Evolutionary conservation across 2,888 invertebrate species (phyloP).

Genomic region (Parnassius glacialis): DNA sequence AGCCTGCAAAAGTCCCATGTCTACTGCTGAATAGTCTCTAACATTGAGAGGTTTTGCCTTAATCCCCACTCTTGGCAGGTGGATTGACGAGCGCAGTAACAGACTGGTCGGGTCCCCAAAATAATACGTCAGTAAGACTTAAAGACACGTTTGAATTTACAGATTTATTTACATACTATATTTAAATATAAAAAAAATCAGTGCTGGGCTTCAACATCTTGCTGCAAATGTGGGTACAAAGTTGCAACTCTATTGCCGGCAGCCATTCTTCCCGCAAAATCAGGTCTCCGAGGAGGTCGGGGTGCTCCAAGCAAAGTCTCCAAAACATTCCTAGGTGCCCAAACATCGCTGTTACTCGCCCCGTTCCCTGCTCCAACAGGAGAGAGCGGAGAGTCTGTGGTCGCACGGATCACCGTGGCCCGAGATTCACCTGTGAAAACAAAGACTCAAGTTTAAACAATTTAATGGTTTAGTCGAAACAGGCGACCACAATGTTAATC

Average conservation of each 20-base stretch:
- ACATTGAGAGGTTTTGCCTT: no score
- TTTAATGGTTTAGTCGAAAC: no score
- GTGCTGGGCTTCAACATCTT: constrained; percentile 62
- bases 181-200: constrained; percentile 28
- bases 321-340: constrained; percentile 74
- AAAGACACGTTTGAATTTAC: no score
- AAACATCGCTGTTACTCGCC: constrained; percentile 50
- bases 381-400: constrained; percentile 92
- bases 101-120: no score
- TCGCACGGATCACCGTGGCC: constrained; percentile 82
- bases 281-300: constrained; percentile 71
- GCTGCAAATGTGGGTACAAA: constrained; percentile 86
- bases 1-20: no score
- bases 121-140: no score
- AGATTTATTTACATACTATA: constrained; percentile 16
- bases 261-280: constrained; percentile 85
- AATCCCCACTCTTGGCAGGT: no score
- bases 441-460: not conserved
- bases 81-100: no score
- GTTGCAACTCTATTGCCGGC: constrained; percentile 83
- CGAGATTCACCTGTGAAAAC: constrained; percentile 56
- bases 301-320: constrained; percentile 79
- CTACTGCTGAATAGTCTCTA: no score
- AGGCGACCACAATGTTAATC: no score
- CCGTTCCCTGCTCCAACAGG: constrained; percentile 83